Percentiles rank a stretch among this genome's conserved stretches.
Evolutionary conservation across 2,888 invertebrate genomes (phyloP).

Genomic region (Orgyia antiqua): DNA sequence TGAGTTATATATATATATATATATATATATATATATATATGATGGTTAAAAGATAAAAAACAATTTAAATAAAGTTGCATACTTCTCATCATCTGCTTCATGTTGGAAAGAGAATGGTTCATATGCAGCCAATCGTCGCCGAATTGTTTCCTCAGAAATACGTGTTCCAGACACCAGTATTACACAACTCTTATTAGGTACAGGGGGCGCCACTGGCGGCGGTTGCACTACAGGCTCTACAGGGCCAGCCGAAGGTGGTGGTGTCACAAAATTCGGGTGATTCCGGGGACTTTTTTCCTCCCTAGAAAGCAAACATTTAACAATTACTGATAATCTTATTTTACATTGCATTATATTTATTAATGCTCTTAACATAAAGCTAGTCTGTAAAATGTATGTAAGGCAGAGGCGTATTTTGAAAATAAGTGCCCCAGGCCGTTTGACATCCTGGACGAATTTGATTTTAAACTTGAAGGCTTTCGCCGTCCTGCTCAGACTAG

Average conservation of each 20-base stretch:
- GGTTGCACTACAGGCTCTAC: neutral
- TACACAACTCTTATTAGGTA: constrained; percentile 38
- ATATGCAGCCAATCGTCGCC: constrained; percentile 54
- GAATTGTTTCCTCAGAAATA: constrained; percentile 64
- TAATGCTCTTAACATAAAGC: neutral
- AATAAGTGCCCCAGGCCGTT: too few species aligned
- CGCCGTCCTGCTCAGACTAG: too few species aligned
- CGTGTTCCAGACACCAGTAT: constrained; percentile 53
- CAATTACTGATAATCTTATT: neutral
- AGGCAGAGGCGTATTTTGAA: too few species aligned
- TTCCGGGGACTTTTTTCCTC: constrained; percentile 44
- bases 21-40: too few species aligned
- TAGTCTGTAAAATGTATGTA: too few species aligned
- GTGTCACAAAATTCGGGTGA: constrained; percentile 11
- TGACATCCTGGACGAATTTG: too few species aligned
- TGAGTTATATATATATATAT: too few species aligned
- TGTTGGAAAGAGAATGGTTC: constrained; percentile 64
- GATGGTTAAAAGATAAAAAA: too few species aligned
- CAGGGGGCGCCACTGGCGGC: constrained; percentile 25
- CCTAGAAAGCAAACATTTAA: constrained; percentile 20
- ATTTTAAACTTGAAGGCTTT: too few species aligned
- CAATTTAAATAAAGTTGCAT: too few species aligned
- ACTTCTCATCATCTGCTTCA: constrained; percentile 66
- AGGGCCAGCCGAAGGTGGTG: neutral
- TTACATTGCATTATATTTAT: neutral